Evolutionary conservation across 2,797 vertebrate genomes (phyloP), one percentile per base, ranked within the genome.

Genomic region (Gephyroberyx darwinii): DNA sequence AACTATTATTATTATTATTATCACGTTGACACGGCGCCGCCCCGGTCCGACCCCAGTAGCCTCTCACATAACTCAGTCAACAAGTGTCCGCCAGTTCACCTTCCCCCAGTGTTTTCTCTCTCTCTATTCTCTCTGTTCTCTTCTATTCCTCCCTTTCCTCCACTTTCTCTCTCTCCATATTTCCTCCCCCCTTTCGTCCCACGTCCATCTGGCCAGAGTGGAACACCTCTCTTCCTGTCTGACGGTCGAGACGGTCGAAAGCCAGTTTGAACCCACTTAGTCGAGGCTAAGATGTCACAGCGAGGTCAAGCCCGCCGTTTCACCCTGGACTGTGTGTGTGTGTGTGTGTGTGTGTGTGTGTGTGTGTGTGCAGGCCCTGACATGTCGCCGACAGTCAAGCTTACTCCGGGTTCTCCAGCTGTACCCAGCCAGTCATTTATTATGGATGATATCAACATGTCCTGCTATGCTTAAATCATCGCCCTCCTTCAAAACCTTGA

Each of bases 401-500:
- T 73, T 81, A 62, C 70, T 76, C 82, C 82, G 73, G 82, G 74
- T 76, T 67, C 22, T 4, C 51, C 20, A 50, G 69, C 66, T 35
- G 35, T 66, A 82, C 54, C 50, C 69, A 65, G 76, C 53, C 71
- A 33, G 8, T 45, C 71, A 76, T 92, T 86, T 86, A 90, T 89
- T 88, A 90, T 91, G 80, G 80, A 91, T 88, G 71, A 74, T 81
- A 84, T 77, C 83, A 85, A 86, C 84, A 82, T 78, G 86, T 83
- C 80, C 80, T 83, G 59, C 5, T 41, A 70, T 54, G 60, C 82
- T 84, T 61, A 83, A 90, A 78, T 83, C 61, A 71, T 68, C 61
- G 41, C 57, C 30, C 73, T 75, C 63, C 70, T 74, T 84, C 58
- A 74, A 78, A 87, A 82, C 83, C 78, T 69, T 78, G 80, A 85